phyloP scores from a whole-genome alignment of 2,113 vertebrate species.

The Propithecus coquereli region DNA sequence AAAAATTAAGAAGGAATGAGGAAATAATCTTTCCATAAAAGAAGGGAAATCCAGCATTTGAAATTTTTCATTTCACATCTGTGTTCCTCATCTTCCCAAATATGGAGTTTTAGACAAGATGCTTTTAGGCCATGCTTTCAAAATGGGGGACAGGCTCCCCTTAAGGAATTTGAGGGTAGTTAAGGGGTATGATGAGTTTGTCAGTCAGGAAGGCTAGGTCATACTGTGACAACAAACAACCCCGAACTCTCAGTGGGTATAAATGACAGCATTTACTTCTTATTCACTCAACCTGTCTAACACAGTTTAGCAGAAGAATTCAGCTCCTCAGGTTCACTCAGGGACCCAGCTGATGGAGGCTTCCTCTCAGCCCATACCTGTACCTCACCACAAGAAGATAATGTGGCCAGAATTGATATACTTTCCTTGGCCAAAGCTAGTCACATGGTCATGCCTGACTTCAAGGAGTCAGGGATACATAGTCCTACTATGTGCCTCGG shows the following conservation, averaged over 20 bases:
- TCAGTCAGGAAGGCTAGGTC: not conserved
- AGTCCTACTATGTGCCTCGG: not conserved
- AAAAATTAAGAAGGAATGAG: not conserved
- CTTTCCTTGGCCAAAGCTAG: not conserved
- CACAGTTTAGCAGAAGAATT: not conserved
- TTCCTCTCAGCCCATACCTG: not conserved
- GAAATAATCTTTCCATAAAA: not conserved
- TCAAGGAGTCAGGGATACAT: not conserved
- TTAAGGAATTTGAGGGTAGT: not conserved
- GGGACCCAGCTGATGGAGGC: not conserved
- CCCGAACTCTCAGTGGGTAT: not conserved
- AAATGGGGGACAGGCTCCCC: not conserved
- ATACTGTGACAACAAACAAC: not conserved
- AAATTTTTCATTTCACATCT: not conserved
- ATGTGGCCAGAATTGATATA: not conserved
- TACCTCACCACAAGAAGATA: not conserved
- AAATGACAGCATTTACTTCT: not conserved
- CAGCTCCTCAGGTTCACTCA: not conserved
- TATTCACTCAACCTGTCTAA: not conserved
- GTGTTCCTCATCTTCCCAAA: not conserved
- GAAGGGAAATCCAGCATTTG: not conserved
- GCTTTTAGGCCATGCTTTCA: not conserved
- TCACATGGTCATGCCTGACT: not conserved
- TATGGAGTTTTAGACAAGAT: not conserved
- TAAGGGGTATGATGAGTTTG: not conserved